Conservation (phyloP, 2,797 vertebrate species). For the Cyprinella venusta region DNA sequence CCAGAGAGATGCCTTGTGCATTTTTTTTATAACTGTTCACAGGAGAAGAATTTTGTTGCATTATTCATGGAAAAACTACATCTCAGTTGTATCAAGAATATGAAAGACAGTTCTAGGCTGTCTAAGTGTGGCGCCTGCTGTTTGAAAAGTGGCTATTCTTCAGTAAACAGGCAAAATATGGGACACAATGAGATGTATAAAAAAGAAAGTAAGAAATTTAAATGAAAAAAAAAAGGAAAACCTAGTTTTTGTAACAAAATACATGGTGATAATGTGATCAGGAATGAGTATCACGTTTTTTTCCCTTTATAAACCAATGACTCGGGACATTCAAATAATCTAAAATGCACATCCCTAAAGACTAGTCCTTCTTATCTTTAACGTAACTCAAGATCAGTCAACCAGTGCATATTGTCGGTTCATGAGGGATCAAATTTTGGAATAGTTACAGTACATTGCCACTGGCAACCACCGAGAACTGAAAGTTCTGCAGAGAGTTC, state of each 20-base stretch:
- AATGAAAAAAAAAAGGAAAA: neutral
- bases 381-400: slow-evolving; percentile 18
- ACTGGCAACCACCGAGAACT: neutral
- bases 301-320: neutral
- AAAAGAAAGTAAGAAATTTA: no score
- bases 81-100: slow-evolving; percentile 47
- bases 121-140: slow-evolving; percentile 12
- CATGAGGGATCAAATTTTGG: slow-evolving; percentile 5
- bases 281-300: neutral
- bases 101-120: slow-evolving; percentile 28
- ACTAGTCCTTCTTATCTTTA: neutral
- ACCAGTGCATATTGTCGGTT: neutral
- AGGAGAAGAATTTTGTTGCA: slow-evolving; percentile 49
- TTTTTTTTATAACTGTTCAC: slow-evolving; percentile 41
- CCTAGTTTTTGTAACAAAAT: neutral
- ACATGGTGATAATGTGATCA: neutral
- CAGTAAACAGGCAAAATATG: slow-evolving; percentile 20
- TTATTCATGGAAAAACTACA: slow-evolving; percentile 53
- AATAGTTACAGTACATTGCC: slow-evolving; percentile 18
- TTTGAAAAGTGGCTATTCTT: slow-evolving; percentile 38
- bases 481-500: slow-evolving; percentile 23
- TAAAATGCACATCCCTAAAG: neutral
- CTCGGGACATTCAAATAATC: neutral
- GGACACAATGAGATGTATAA: neutral
- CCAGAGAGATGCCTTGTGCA: slow-evolving; percentile 43